Base-by-base conservation (phyloP, 2,797 vertebrate species). In the Lepidocolaptes lacrymiger region DNA sequence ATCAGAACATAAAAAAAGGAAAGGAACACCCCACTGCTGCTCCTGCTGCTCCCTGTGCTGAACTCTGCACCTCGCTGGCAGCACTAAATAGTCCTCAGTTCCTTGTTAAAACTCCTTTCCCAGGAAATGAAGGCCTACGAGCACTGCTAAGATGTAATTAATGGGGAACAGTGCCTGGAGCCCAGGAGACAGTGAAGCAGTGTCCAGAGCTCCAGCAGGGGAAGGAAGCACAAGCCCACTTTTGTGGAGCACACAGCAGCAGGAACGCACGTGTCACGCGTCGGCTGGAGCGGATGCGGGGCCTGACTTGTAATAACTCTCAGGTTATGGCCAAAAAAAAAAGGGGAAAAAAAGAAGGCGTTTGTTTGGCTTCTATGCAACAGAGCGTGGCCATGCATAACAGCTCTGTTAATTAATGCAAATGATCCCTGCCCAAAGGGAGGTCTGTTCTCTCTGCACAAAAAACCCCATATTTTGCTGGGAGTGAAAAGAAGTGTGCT, bases 351-450 rank as follows among this genome's bases (percentile, higher is more conserved):
- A 88, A 80, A 84, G 39, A 54, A 77, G 68, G 61, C 48, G 1
- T 90, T 96, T 95, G 95, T 97, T 96, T 95, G 95, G 94, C 92
- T 94, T 16, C 86, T 72, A 56, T 90, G 85, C 36, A 61, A 89
- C 95, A 79, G 90, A 95, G 94, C 18, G 41, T 89, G 85, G 95
- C 91, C 86, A 7, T 39, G 94, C 91, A 96, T 93, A 95, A 89
- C 66, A 54, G 91, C 95, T 88, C 95, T 61, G 91, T 81, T 96
- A 95, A 97, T 97, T 82, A 97, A 97, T 96, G 92, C 92, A 97
- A 97, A 97, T 85, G 91, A 95, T 93, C 90, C 89, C 85, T 93
- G 92, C 93, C 96, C 95, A 95, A 97, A 96, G 95, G 93, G 95
- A 96, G 81, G 89, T 63, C 94, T 96, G 95, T 95, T 91, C 92